These are phyloP conservation scores for Tamandua tetradactyla DNA, from an alignment of 2,797 vertebrate genomes.

Conservation along the genomic window DNA sequence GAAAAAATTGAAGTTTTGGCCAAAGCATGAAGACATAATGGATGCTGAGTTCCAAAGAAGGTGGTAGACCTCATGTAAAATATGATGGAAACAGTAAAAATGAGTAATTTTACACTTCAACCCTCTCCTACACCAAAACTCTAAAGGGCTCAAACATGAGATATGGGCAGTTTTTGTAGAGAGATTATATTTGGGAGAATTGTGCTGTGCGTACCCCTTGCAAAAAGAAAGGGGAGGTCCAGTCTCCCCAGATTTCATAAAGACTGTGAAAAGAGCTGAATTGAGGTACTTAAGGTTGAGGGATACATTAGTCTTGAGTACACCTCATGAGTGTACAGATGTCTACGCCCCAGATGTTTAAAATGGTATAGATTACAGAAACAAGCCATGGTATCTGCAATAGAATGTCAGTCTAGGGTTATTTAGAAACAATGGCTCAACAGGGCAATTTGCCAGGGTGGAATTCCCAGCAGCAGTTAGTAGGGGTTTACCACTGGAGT, in stretches of 20 bases:
- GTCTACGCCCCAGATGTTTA: not conserved
- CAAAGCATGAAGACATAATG: not conserved
- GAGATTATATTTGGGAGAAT: not conserved
- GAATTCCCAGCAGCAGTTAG: not conserved
- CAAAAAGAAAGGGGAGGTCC: not conserved
- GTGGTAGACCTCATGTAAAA: slow-evolving; percentile 14
- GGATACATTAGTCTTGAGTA: not conserved
- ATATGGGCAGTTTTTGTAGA: not conserved
- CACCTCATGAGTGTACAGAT: not conserved
- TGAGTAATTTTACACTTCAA: not conserved
- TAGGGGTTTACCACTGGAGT: not conserved
- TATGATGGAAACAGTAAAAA: slow-evolving; percentile 39
- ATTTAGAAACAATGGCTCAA: not conserved
- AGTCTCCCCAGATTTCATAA: not conserved
- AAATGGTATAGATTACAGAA: not conserved
- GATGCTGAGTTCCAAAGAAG: not conserved
- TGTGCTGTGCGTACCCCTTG: fast-evolving
- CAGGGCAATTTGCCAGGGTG: too few relatives aligned
- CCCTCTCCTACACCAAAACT: not conserved
- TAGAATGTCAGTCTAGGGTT: not conserved
- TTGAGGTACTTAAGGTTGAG: fast-evolving
- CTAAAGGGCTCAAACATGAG: not conserved
- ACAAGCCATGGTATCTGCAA: not conserved
- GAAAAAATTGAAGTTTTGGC: slow-evolving; percentile 15
- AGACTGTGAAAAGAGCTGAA: not conserved